Base-by-base conservation (phyloP, 2,888 invertebrate genomes). In the Parthenolecanium corni region DNA sequence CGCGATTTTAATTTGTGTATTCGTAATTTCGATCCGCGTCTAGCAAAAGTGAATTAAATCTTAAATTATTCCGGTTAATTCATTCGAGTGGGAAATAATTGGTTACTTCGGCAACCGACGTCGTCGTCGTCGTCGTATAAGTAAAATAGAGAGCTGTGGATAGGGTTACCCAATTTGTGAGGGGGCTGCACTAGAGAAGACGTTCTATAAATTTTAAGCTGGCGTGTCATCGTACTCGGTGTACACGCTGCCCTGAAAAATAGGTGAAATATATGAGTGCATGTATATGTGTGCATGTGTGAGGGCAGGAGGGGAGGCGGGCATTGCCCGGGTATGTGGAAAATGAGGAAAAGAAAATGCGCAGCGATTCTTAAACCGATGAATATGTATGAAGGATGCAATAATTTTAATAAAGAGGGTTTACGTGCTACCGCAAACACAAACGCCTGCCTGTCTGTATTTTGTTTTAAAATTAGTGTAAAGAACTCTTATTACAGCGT, bases 381-480 rank as follows among this genome's bases (percentile, higher is more conserved):
- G 58, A 58, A 58, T 58, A 58, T 58, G 58, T 58, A 58, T 58
- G 58, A 58, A 58, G 31, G 58, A 58, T 58, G 58, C 58, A 58
- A 58, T 58, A 49, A 58, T 58, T 58, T 58, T 58, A 58, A 58
- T 58, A 58, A 58, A 58, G 58, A 58, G 58, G 58, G 58, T 58
- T 58, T 58, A 58, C 58, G 58, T 58, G 58, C 58, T 47, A 58
- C 58, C 58, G 58, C 58, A 58, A 58, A 58, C 51, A 51, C 38
- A 36, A n/a, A 58, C 58, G 58, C 58, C 58, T 58, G 49, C 46
- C 46, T 31, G 53, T 58, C 58, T 58, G 58, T 58, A 58, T 58
- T 58, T 58, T 58, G 46, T 58, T 58, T 58, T 58, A 58, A 58
- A 58, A 58, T 58, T 58, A 58, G 47, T 40, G 47, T 49, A 31